Percentiles rank a stretch among this genome's conserved stretches.
These are phyloP conservation scores for Macrochelys suwanniensis DNA, from an alignment of 2,797 vertebrate genomes.

Conservation along the genomic window DNA sequence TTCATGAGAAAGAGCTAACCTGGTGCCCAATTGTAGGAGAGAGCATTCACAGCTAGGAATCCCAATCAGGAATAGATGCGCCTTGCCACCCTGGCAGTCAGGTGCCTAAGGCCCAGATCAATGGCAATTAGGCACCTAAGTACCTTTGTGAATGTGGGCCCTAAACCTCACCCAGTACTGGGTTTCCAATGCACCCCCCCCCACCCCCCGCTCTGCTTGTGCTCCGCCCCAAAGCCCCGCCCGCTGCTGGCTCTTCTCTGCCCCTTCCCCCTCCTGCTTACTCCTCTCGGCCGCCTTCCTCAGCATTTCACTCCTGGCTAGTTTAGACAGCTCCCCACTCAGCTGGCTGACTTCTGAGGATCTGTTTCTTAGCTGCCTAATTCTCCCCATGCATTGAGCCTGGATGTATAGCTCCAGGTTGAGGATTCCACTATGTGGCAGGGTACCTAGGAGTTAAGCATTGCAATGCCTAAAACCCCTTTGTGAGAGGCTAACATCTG, in stretches of 20 bases:
- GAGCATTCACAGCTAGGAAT: not conserved
- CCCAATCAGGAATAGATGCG: not conserved
- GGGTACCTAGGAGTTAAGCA: not conserved
- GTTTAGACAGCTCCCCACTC: not conserved
- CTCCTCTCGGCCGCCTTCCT: not conserved
- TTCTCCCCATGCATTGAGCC: not conserved
- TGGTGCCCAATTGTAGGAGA: not conserved
- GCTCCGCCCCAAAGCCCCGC: too few species aligned
- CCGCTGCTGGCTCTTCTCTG: too few species aligned
- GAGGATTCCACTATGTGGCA: not conserved
- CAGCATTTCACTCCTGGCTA: not conserved
- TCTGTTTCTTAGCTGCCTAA: not conserved
- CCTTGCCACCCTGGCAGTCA: too few species aligned
- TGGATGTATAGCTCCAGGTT: not conserved
- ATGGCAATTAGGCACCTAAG: not conserved
- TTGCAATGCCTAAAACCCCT: not conserved
- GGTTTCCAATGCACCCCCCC: too few species aligned
- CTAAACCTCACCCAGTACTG: too few species aligned
- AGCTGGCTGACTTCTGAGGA: not conserved
- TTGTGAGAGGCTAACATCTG: not conserved
- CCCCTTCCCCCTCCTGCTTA: too few species aligned
- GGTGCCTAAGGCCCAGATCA: not conserved
- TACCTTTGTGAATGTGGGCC: not conserved
- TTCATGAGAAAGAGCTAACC: not conserved
- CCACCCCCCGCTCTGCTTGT: too few species aligned